A percentile compares a stretch with the other conserved stretches of the same genome.
These are phyloP conservation scores for Microctenopoma stevenorrisi DNA, from an alignment of 2,797 vertebrate species.

Conservation along the genomic window DNA sequence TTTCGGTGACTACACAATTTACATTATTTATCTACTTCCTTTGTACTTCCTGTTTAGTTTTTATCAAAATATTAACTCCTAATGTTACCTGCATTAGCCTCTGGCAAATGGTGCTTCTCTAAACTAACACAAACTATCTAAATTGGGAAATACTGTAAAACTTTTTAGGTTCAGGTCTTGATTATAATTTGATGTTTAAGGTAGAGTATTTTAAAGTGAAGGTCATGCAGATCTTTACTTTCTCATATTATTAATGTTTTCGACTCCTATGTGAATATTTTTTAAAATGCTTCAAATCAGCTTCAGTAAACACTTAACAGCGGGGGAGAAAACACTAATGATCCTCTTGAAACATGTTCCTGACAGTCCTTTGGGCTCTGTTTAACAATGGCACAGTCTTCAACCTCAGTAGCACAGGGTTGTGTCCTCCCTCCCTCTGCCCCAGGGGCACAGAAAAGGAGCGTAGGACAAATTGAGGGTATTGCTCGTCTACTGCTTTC, in stretches of 20 bases:
- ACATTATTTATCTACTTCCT: constrained; percentile 52
- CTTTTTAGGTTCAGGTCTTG: not conserved
- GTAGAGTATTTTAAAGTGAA: not conserved
- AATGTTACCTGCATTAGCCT: not conserved
- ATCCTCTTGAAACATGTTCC: constrained; percentile 29
- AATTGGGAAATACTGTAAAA: not conserved
- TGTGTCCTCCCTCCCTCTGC: not conserved
- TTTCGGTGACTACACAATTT: constrained; percentile 45
- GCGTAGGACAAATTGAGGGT: constrained; percentile 28
- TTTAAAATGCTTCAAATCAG: constrained; percentile 27
- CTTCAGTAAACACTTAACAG: constrained; percentile 19
- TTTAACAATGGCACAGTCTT: constrained; percentile 58
- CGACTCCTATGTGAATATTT: constrained; percentile 11
- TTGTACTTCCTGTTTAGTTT: constrained; percentile 47
- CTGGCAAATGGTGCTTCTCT: constrained; percentile 3
- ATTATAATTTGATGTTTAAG: constrained; percentile 20
- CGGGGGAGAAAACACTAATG: constrained; percentile 18
- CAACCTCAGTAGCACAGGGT: constrained; percentile 30
- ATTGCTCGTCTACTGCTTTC: not conserved
- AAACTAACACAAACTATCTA: not conserved
- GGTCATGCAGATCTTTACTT: not conserved
- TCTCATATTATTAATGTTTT: constrained; percentile 10
- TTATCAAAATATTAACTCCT: constrained; percentile 22
- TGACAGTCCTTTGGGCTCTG: constrained; percentile 34
- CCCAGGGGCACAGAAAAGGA: constrained; percentile 16